A percentile compares a stretch with the other conserved stretches of the same genome.
These are phyloP conservation scores for Myripristis murdjan DNA, from an alignment of 2,797 vertebrate genomes.

Conservation along the genomic window DNA sequence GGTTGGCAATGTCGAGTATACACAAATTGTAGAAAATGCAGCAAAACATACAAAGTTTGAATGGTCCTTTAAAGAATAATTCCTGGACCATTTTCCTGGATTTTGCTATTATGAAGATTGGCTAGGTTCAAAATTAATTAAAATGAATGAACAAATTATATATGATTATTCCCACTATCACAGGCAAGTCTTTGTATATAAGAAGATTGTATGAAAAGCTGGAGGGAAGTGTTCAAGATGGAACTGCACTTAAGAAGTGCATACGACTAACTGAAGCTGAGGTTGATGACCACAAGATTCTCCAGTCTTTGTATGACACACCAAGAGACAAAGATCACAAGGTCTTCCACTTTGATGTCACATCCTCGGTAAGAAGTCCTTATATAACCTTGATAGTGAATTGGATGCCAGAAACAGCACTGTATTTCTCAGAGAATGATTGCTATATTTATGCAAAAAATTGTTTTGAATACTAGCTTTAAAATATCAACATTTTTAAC, in stretches of 20 bases:
- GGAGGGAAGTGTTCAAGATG: slow-evolving; percentile 42
- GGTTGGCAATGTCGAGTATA: no score
- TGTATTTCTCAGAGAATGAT: neutral
- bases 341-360: slow-evolving; percentile 93
- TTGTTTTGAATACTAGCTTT: neutral
- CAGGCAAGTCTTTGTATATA: slow-evolving; percentile 93
- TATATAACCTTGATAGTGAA: neutral
- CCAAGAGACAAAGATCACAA: slow-evolving; percentile 74
- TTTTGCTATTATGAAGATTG: no score
- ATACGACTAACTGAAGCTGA: slow-evolving; percentile 86
- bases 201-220: slow-evolving; percentile 85
- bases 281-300: slow-evolving; percentile 88
- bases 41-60: no score
- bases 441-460: neutral
- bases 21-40: no score
- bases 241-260: slow-evolving; percentile 77
- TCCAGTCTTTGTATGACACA: slow-evolving; percentile 80
- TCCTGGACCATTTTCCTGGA: no score
- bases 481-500: rapidly evolving
- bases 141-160: neutral
- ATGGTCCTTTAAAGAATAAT: no score
- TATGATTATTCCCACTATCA: slow-evolving; percentile 9
- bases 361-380: slow-evolving; percentile 88
- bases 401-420: neutral
- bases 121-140: no score